These are phyloP conservation scores for Cherax quadricarinatus DNA, from an alignment of 1,140 invertebrate genomes.

Conservation along the genomic window DNA sequence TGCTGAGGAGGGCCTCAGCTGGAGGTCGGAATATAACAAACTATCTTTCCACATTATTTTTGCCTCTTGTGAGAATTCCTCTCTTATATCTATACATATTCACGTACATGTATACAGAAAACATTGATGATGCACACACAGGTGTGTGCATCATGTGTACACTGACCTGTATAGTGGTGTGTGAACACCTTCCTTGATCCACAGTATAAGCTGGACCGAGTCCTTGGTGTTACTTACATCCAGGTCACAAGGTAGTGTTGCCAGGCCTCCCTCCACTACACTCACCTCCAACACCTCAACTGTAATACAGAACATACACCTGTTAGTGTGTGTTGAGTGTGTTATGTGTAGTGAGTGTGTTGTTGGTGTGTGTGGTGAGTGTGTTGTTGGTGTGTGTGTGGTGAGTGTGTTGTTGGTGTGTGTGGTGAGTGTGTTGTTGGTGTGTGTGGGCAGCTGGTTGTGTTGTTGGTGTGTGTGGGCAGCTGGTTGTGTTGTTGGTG, in stretches of 20 bases:
- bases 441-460: too few relatives aligned
- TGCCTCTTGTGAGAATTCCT: too few relatives aligned
- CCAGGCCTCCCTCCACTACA: conserved; percentile 66
- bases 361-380: neutral
- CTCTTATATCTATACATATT: too few relatives aligned
- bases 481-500: too few relatives aligned
- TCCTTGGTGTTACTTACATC: conserved; percentile 42
- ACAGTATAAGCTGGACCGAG: conserved; percentile 70
- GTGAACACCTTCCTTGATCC: conserved; percentile 72
- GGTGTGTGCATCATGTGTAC: neutral
- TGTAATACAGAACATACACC: conserved; percentile 31
- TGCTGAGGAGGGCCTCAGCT: too few relatives aligned
- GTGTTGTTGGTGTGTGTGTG: neutral
- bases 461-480: too few relatives aligned
- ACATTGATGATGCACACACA: neutral
- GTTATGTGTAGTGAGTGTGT: neutral
- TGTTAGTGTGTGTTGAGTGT: too few relatives aligned
- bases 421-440: too few relatives aligned
- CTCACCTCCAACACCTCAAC: conserved; percentile 51
- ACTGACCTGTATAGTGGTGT: conserved; percentile 69
- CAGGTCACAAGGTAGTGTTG: conserved; percentile 66
- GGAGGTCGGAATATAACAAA: too few relatives aligned
- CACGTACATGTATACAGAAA: too few relatives aligned
- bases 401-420: too few relatives aligned
- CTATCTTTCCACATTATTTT: too few relatives aligned